Percentiles rank a stretch among this genome's conserved stretches.
Conservation (phyloP, 1,140 invertebrate species). For the Drosophila kanapiae region DNA sequence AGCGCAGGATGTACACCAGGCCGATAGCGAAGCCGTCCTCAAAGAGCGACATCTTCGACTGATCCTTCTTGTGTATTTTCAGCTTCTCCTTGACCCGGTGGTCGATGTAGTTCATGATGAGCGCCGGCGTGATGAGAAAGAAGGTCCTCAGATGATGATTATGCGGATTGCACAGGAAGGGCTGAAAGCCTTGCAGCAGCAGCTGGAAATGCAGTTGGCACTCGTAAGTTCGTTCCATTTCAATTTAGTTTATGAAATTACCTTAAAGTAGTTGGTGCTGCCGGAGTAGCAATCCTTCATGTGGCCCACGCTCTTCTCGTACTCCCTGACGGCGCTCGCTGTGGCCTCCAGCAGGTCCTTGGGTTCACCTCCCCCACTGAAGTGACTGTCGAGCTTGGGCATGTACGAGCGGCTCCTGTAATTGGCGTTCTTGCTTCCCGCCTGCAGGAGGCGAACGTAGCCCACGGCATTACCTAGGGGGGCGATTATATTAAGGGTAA, state of each 20-base stretch:
- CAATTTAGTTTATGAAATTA: conserved; percentile 52
- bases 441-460: conserved; percentile 97
- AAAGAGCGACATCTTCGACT: conserved; percentile 92
- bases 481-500: neutral
- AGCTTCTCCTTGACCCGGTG: conserved; percentile 97
- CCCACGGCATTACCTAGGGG: conserved; percentile 95
- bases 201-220: conserved; percentile 86
- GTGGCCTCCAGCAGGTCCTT: conserved; percentile 66
- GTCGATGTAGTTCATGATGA: conserved; percentile 98
- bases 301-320: conserved; percentile 83
- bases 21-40: conserved; percentile 99
- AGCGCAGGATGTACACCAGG: conserved; percentile 90
- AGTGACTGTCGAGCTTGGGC: conserved; percentile 90
- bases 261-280: conserved; percentile 97
- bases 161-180: conserved; percentile 93
- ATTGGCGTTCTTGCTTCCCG: conserved; percentile 96
- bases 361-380: conserved; percentile 87
- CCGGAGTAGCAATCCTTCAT: conserved; percentile 95
- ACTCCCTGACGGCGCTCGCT: conserved; percentile 76
- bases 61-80: conserved; percentile 91
- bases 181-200: conserved; percentile 96
- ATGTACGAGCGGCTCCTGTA: conserved; percentile 96
- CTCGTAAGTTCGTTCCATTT: no score
- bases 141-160: conserved; percentile 97
- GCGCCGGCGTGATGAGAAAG: conserved; percentile 96